Base-by-base conservation (phyloP, 1,140 invertebrate species). In the Lysiphlebus fabarum region DNA sequence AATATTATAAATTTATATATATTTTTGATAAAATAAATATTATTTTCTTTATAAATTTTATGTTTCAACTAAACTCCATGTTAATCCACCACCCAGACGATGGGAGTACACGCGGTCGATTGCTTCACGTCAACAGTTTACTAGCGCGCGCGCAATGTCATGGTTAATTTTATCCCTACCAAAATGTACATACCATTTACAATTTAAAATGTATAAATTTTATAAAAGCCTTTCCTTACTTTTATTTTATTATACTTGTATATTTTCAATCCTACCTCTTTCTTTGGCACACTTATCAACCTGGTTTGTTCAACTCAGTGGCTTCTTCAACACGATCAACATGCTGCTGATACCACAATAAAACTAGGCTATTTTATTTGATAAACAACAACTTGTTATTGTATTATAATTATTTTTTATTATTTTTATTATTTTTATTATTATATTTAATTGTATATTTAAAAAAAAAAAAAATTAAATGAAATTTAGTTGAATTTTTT, bases 71-170 rank as follows among this genome's bases (percentile, higher is more conserved):
- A 26, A 26, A 26, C 17, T 26, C 17, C 17, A 26, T 26, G 17
- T 26, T 26, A 26, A 26, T 11, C 47, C 11, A 49, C 47, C 45
- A 34, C 47, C 44, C 17, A 26, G 42, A 48, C 44, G 12, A 34
- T 26, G 63, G 59, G 56, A 62, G 58, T 44, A 49, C 57, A 59
- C 62, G 66, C 70, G 71, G 69, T 76, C 74, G 72, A 75, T 76
- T 67, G 62, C 56, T 63, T 61, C 17, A 57, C 58, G 48, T 40
- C 53, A 40, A 65, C 37, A n/a, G 44, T 48, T 26, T 48, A 44
- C 12, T 11, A 43, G 68, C 65, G 67, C 70, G 67, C 67, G 65
- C 67, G 66, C 73, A 77, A 79, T 76, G 76, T 79, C 77, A 78
- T 61, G 73, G 73, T 70, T 71, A 64, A 54, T 43, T 53, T 62